Evolutionary conservation across 2,888 invertebrate genomes (phyloP).

Genomic region (Drosophila gaucha): DNA sequence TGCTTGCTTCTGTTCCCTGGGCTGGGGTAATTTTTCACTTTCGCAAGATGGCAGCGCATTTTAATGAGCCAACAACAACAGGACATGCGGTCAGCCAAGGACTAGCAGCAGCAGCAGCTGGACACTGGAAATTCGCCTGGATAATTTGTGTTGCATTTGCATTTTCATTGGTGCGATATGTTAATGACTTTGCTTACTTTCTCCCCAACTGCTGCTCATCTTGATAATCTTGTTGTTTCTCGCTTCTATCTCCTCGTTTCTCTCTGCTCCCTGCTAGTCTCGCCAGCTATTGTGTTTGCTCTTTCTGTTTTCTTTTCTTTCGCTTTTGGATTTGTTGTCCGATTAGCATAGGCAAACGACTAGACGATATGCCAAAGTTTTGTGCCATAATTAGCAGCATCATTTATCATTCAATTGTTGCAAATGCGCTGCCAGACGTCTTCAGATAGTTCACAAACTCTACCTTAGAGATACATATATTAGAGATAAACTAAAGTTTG

Average conservation of each 20-base stretch:
- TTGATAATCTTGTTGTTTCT: constrained; percentile 41
- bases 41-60: constrained; percentile 82
- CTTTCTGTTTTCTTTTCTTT: constrained; percentile 15
- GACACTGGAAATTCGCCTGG: constrained; percentile 32
- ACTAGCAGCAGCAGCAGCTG: constrained; percentile 5
- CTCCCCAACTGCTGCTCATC: constrained; percentile 37
- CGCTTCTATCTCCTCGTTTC: background rate
- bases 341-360: constrained; percentile 50
- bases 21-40: constrained; percentile 83
- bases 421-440: constrained; percentile 8
- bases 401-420: constrained; percentile 63
- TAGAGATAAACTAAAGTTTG: background rate
- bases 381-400: constrained; percentile 52
- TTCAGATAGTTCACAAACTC: constrained; percentile 6
- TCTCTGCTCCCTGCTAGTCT: constrained; percentile 14
- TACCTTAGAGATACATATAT: constrained; percentile 11
- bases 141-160: constrained; percentile 75
- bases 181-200: constrained; percentile 77
- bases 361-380: constrained; percentile 42
- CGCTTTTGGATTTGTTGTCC: constrained; percentile 33
- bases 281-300: constrained; percentile 6
- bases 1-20: constrained; percentile 40
- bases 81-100: constrained; percentile 57
- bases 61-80: constrained; percentile 66
- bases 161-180: constrained; percentile 78